Evolutionary conservation across 2,113 vertebrate species (phyloP), one percentile per base, ranked within the genome.

Genomic region (Myotis yumanensis): DNA sequence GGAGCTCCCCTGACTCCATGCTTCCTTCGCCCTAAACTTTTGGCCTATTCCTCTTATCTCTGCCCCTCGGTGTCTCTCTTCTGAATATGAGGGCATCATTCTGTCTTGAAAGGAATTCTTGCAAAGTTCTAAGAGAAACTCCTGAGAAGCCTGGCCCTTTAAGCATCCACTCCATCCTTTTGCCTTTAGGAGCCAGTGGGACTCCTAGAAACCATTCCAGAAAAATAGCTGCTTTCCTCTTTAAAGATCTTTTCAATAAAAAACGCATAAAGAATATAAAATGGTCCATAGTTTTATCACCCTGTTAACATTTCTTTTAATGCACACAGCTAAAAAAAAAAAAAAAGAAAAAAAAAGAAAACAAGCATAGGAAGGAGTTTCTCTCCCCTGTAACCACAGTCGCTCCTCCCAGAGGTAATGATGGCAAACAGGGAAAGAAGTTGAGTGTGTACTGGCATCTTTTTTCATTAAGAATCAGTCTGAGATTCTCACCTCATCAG

Each of bases 211-310:
- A 96, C 54, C 64, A 88, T 93, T 92, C 87, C 84, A 91, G 93
- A 94, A 97, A 96, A 84, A 73, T n/a, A 57, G 48, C 64, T 88
- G 54, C 72, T 91, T 97, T 94, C 54, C 71, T 68, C 81, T 96
- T 96, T 95, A 91, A 81, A 81, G 76, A 93, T 89, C 89, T 88
- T 95, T 97, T 95, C 91, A 93, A 87, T 87, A 93, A 90, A 90
- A 66, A 95, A 96, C 94, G 76, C 35, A 81, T 84, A 90, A 87
- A 94, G 77, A 95, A 86, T 88, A 88, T 90, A 94, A 95, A 96
- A 54, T 80, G 83, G 22, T 25, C 43, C 84, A 16, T 75, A 93
- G 92, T 86, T 64, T 77, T 83, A 86, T 90, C 81, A 93, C 32
- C 30, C 88, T 57, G 40, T 75, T 93, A 93, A 79, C 84, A n/a